A percentile compares a stretch with the other conserved stretches of the same genome.
Conservation (phyloP, 1,140 invertebrate genomes). For the Diuraphis noxia region DNA sequence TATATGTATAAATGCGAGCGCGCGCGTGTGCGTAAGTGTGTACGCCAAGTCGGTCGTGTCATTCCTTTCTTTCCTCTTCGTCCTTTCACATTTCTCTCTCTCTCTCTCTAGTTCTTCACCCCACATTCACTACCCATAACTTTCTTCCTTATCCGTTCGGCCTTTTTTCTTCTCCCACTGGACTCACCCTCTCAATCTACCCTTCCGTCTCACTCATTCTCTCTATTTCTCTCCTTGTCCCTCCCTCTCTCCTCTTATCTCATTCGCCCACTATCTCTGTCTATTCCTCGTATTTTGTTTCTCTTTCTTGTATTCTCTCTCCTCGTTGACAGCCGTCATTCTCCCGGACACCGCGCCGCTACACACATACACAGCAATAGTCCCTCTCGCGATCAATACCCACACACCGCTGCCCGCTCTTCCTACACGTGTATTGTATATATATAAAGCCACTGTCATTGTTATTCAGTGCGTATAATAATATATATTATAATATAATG, state of each 20-base stretch:
- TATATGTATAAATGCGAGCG: background rate
- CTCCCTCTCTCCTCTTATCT: background rate
- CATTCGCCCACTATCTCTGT: background rate
- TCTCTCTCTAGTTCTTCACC: background rate
- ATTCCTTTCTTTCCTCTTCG: conserved; percentile 1
- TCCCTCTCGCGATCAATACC: conserved; percentile 29
- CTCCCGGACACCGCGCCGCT: conserved; percentile 24
- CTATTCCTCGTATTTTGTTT: background rate
- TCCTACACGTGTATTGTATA: background rate
- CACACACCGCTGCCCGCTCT: conserved; percentile 17
- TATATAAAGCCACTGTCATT: background rate
- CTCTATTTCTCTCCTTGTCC: background rate
- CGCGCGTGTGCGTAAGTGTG: background rate
- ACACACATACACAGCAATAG: background rate
- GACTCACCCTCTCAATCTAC: background rate
- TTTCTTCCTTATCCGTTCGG: conserved; percentile 22
- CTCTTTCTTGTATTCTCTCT: conserved; percentile 10
- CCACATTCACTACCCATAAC: background rate
- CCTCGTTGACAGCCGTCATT: conserved; percentile 53
- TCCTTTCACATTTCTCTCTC: background rate
- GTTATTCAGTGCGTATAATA: background rate
- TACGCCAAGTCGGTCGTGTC: conserved; percentile 25
- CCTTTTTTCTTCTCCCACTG: conserved; percentile 3
- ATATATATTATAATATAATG: background rate
- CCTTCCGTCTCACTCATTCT: background rate